Conservation (phyloP, 2,113 vertebrate species). For the Cebus imitator region DNA sequence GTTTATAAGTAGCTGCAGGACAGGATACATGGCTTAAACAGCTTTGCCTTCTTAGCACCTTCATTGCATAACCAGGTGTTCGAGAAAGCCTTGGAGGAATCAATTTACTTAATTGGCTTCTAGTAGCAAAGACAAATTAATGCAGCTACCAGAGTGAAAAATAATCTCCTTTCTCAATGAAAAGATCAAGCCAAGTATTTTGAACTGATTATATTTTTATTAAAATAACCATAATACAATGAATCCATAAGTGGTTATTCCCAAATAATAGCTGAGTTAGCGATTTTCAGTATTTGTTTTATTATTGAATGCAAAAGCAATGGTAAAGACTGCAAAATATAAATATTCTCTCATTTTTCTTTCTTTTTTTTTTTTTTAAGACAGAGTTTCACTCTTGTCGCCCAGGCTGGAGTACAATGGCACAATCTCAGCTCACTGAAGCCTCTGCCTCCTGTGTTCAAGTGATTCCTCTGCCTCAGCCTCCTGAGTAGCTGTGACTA, state of each 20-base stretch:
- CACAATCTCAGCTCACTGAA: too few relatives aligned
- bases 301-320: slow-evolving; percentile 62
- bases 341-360: slow-evolving; percentile 65
- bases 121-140: slow-evolving; percentile 70
- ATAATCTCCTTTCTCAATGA: slow-evolving; percentile 66
- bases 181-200: slow-evolving; percentile 69
- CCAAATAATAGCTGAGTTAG: slow-evolving; percentile 62
- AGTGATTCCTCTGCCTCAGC: too few relatives aligned
- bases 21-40: neutral
- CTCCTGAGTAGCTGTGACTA: too few relatives aligned
- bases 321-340: slow-evolving; percentile 42
- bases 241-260: slow-evolving; percentile 67
- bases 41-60: slow-evolving; percentile 42
- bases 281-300: slow-evolving; percentile 74
- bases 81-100: slow-evolving; percentile 64
- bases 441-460: too few relatives aligned
- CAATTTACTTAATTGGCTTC: slow-evolving; percentile 75
- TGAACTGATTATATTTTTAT: slow-evolving; percentile 71
- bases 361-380: neutral
- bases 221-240: slow-evolving; percentile 62
- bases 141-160: slow-evolving; percentile 67
- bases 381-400: too few relatives aligned
- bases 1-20: neutral
- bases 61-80: slow-evolving; percentile 30
- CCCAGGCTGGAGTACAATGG: too few relatives aligned